Percentiles rank a stretch among this genome's conserved stretches.
Conservation (phyloP, 2,888 invertebrate genomes). For the Zygaena filipendulae region DNA sequence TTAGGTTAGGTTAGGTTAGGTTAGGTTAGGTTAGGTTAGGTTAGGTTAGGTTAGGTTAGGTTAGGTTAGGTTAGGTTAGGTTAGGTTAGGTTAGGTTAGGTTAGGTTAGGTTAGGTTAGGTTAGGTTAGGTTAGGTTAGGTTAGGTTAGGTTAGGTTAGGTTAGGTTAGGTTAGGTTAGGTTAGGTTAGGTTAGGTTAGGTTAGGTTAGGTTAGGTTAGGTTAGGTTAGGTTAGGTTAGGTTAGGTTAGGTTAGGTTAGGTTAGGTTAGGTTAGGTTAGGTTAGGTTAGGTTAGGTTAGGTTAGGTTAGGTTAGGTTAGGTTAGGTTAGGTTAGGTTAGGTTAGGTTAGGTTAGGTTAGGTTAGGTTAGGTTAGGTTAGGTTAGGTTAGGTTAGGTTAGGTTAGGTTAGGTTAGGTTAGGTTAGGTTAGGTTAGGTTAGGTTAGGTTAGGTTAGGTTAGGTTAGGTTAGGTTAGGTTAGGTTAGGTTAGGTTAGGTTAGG, state of each 20-base stretch:
- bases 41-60: slow-evolving; percentile 18
- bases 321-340: slow-evolving; percentile 14
- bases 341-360: slow-evolving; percentile 13
- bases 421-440: slow-evolving; percentile 15
- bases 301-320: slow-evolving; percentile 15
- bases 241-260: slow-evolving; percentile 13
- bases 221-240: slow-evolving; percentile 11
- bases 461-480: slow-evolving; percentile 10
- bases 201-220: slow-evolving; percentile 12
- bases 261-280: slow-evolving; percentile 14
- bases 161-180: slow-evolving; percentile 8
- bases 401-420: slow-evolving; percentile 18
- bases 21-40: slow-evolving; percentile 17
- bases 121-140: slow-evolving; percentile 9
- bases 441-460: slow-evolving; percentile 13
- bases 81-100: slow-evolving; percentile 1
- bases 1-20: slow-evolving; percentile 15
- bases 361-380: slow-evolving; percentile 12
- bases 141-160: slow-evolving; percentile 11
- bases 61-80: slow-evolving; percentile 3
- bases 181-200: slow-evolving; percentile 10
- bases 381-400: slow-evolving; percentile 18
- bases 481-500: slow-evolving; percentile 11
- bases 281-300: slow-evolving; percentile 14
- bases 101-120: slow-evolving; percentile 3